Evolutionary conservation across 2,888 invertebrate genomes (phyloP).

Genomic region (Eristalinus sepulchralis): DNA sequence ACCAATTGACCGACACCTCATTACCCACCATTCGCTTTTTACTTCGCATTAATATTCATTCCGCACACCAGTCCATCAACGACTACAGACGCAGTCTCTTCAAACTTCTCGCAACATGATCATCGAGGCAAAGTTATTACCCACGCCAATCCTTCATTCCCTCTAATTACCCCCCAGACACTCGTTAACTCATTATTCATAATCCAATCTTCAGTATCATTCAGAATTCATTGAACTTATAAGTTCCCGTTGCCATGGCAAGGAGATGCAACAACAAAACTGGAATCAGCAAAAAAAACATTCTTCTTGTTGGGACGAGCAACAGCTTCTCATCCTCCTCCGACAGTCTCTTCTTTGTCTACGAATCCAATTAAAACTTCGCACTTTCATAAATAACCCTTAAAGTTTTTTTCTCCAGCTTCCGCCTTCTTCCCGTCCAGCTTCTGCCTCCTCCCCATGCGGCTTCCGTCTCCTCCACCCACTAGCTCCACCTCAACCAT

Average conservation of each 20-base stretch:
- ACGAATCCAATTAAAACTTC: conserved; percentile 60
- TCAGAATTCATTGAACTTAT: conserved; percentile 55
- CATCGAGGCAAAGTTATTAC: background rate
- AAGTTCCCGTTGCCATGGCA: conserved; percentile 22
- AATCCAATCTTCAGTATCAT: conserved; percentile 43
- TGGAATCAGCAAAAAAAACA: background rate
- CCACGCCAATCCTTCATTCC: background rate
- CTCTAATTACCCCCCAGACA: conserved; percentile 4
- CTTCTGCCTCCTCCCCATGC: too few relatives aligned
- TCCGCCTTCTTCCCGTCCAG: too few relatives aligned
- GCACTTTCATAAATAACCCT: conserved; percentile 51
- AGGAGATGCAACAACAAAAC: conserved; percentile 1
- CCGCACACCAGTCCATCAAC: too few relatives aligned
- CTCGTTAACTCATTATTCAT: conserved; percentile 37
- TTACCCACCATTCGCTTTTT: too few relatives aligned
- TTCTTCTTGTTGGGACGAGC: background rate
- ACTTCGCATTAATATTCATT: too few relatives aligned
- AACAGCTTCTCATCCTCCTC: conserved; percentile 1
- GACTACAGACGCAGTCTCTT: background rate
- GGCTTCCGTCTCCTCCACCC: background rate
- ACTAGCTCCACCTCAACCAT: background rate
- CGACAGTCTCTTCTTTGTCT: conserved; percentile 4
- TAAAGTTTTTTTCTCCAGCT: background rate
- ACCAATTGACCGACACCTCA: too few relatives aligned
- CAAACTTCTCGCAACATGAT: background rate